Evolutionary conservation across 1,140 invertebrate species (phyloP).

Genomic region (Asobara japonica): DNA sequence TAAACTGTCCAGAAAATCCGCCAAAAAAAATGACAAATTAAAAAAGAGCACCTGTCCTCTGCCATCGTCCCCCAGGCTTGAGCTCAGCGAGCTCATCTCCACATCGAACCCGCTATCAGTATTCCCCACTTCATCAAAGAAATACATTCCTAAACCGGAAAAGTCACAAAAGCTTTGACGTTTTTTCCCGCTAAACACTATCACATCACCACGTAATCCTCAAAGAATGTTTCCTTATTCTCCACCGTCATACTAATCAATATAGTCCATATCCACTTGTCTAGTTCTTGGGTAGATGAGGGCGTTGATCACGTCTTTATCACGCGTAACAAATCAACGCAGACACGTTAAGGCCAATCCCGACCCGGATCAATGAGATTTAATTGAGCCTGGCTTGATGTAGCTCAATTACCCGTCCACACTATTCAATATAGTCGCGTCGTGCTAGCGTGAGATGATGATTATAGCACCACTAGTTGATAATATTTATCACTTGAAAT

Average conservation of each 20-base stretch:
- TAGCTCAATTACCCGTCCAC: conserved; percentile 2
- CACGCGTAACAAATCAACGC: conserved; percentile 13
- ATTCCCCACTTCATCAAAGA: conserved; percentile 40
- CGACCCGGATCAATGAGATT: conserved; percentile 7
- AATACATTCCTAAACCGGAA: not conserved
- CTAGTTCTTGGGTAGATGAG: not conserved
- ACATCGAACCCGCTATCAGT: conserved; percentile 48
- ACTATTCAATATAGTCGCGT: not conserved
- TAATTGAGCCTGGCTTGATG: conserved; percentile 9
- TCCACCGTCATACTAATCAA: not conserved
- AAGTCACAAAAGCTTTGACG: not conserved
- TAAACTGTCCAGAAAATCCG: too few species aligned
- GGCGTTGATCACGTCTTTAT: conserved; percentile 13
- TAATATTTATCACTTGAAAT: too few species aligned
- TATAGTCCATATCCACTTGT: not conserved
- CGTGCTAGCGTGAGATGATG: too few species aligned
- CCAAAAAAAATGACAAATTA: too few species aligned
- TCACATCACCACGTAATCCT: too few species aligned
- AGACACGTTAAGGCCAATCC: conserved; percentile 2
- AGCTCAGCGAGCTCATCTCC: conserved; percentile 58
- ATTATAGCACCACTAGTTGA: too few species aligned
- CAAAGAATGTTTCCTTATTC: not conserved
- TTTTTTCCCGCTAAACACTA: too few species aligned
- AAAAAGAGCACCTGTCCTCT: conserved; percentile 53
- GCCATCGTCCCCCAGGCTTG: conserved; percentile 36